Evolutionary conservation across 2,888 invertebrate species (phyloP), one percentile per base, ranked within the genome.

Genomic region (Rhamphomyia laevipes): DNA sequence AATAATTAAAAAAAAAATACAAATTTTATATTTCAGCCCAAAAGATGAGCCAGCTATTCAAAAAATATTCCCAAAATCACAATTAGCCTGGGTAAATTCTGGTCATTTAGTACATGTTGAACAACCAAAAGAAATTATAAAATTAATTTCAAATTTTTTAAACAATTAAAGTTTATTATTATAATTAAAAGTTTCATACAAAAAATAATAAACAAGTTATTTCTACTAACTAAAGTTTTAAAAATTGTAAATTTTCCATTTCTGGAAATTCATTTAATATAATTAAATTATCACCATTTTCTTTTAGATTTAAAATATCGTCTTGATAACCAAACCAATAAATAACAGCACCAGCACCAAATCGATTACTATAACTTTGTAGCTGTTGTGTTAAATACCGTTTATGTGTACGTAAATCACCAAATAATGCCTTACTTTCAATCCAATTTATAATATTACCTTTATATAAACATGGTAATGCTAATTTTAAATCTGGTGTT

Each of bases 21-120:
- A 41, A 21, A 17, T 15, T 45, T 15, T 2, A 23, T 16, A 46
- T 61, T 63, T 1, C 53, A 77, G 74, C 53, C 67, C 70, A 53
- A 62, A 66, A 11, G 78, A 82, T 61, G 74, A 78, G 58, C 66
- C 71, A 0, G 60, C 66, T 47, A 83, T 89, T 41, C 66, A 72
- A 56, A 66, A 74, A 52, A 60, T 82, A 5, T 89, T 89, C 63
- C 84, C 87, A 0, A 71, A 71, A 3, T 79, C 82, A 2, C 54
- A 55, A 30, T 48, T 68, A 2, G 55, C 60, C 53, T 70, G 65
- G 65, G 67, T 57, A 45, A 86, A 84, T 35, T 88, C 95, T 7
- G 91, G 92, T 1, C 96, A 97, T 68, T 89, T 93, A 87, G 81
- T 95, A 1, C 96, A 97, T 65, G 83, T 87, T 55, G 94, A 96